These are phyloP conservation scores for Ceratotherium simum DNA, from an alignment of 2,113 vertebrate species.

Conservation along the genomic window DNA sequence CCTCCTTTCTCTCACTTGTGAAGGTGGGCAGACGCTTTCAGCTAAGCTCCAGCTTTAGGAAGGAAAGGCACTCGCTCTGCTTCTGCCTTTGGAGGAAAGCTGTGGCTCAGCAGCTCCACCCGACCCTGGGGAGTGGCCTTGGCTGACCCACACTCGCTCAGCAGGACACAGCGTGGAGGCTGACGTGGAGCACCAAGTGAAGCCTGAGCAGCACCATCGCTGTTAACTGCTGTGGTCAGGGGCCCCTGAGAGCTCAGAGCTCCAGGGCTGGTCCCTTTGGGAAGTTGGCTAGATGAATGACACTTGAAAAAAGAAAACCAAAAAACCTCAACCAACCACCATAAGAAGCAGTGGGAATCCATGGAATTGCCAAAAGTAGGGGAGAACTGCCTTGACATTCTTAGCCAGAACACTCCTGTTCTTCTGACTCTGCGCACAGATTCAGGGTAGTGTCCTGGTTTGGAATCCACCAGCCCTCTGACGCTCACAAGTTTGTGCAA, in stretches of 20 bases:
- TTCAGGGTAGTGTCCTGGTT: not conserved
- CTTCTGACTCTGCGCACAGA: not conserved
- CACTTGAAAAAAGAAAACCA: constrained; percentile 29
- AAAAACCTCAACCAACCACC: constrained; percentile 37
- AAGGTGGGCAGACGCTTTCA: constrained; percentile 33
- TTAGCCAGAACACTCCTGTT: not conserved
- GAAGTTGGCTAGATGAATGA: constrained; percentile 55
- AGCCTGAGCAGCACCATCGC: constrained; percentile 66
- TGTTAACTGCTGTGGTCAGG: constrained; percentile 22
- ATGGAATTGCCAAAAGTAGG: not conserved
- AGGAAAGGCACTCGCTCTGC: constrained; percentile 74
- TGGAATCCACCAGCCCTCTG: constrained; percentile 57
- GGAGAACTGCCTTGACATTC: not conserved
- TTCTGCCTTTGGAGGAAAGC: constrained; percentile 56
- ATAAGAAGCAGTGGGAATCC: constrained; percentile 57
- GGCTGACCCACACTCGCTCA: not conserved
- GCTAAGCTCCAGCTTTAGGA: not conserved
- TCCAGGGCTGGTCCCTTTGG: not conserved
- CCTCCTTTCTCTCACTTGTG: not conserved
- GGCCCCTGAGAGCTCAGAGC: constrained; percentile 4
- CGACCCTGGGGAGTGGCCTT: not conserved
- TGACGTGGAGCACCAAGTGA: constrained; percentile 69
- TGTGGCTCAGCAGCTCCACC: not conserved
- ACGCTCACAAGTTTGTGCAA: constrained; percentile 74
- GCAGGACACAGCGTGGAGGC: constrained; percentile 35